Evolutionary conservation across 2,113 vertebrate species (phyloP).

Genomic region (Strigops habroptila): DNA sequence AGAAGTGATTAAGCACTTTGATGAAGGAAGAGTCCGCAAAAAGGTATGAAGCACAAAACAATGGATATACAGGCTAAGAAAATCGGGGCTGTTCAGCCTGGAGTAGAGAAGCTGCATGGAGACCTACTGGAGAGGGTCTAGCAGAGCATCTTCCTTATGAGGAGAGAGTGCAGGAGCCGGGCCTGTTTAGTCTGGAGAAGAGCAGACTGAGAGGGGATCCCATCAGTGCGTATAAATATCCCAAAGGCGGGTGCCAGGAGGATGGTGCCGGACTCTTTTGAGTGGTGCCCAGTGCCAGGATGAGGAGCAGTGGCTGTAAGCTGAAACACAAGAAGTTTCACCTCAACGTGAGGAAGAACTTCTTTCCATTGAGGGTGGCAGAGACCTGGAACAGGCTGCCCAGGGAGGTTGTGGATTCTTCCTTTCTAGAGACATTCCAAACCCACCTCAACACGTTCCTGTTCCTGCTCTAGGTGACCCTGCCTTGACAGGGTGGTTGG

Average conservation of each 20-base stretch:
- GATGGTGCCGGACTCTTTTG: not conserved
- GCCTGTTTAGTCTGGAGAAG: not conserved
- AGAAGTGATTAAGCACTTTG: not conserved
- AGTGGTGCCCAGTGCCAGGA: not conserved
- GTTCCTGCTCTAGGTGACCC: not conserved
- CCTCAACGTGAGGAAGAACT: not conserved
- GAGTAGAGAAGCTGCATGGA: not conserved
- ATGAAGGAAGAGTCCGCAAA: not conserved
- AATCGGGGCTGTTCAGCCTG: not conserved
- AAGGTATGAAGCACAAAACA: not conserved
- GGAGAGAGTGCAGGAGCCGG: not conserved
- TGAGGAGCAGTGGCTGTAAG: not conserved
- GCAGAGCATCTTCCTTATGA: not conserved
- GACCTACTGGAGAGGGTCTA: not conserved
- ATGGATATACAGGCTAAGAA: not conserved
- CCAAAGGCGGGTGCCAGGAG: not conserved
- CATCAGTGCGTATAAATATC: not conserved
- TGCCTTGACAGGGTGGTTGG: not conserved
- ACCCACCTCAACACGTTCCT: not conserved
- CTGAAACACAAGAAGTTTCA: not conserved
- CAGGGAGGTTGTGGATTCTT: not conserved
- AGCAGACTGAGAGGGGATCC: not conserved
- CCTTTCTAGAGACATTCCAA: not conserved
- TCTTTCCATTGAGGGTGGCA: not conserved
- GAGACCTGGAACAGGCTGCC: not conserved